Conservation (phyloP, 2,888 invertebrate genomes). For the Noctua pronuba region DNA sequence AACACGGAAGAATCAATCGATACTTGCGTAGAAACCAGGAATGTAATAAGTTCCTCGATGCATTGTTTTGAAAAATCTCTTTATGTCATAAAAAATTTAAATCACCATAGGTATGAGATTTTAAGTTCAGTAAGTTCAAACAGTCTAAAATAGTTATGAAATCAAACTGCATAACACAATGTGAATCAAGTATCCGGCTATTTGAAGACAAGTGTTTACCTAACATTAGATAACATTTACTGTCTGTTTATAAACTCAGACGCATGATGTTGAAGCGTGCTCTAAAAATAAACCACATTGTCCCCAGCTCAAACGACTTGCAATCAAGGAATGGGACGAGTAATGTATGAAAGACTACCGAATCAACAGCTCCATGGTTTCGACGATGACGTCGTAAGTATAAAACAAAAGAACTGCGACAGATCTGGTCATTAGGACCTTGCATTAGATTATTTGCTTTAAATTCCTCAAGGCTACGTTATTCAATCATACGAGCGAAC, state of each 20-base stretch:
- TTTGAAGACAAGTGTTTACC: conserved; percentile 20
- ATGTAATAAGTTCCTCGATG: background rate
- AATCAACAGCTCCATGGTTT: conserved; percentile 97
- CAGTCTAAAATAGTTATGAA: background rate
- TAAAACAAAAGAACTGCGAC: conserved; percentile 12
- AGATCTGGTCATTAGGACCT: background rate
- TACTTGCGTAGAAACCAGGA: background rate
- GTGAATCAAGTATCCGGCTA: background rate
- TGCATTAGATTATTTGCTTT: conserved; percentile 9
- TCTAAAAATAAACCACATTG: conserved; percentile 46
- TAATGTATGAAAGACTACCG: conserved; percentile 96
- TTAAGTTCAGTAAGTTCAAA: background rate
- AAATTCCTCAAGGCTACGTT: conserved; percentile 33
- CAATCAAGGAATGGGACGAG: conserved; percentile 96
- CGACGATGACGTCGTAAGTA: conserved; percentile 95
- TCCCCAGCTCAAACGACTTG: conserved; percentile 96
- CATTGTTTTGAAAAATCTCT: background rate
- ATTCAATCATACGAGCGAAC: background rate
- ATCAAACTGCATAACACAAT: conserved; percentile 9
- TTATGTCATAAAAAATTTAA: background rate
- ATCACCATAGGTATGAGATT: background rate
- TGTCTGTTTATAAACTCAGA: conserved; percentile 39
- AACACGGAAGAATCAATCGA: conserved; percentile 41
- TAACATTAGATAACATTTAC: conserved; percentile 19
- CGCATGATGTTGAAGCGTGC: conserved; percentile 1